A percentile compares a stretch with the other conserved stretches of the same genome.
Conservation (phyloP, 2,113 vertebrate species). For the Colossoma macropomum region DNA sequence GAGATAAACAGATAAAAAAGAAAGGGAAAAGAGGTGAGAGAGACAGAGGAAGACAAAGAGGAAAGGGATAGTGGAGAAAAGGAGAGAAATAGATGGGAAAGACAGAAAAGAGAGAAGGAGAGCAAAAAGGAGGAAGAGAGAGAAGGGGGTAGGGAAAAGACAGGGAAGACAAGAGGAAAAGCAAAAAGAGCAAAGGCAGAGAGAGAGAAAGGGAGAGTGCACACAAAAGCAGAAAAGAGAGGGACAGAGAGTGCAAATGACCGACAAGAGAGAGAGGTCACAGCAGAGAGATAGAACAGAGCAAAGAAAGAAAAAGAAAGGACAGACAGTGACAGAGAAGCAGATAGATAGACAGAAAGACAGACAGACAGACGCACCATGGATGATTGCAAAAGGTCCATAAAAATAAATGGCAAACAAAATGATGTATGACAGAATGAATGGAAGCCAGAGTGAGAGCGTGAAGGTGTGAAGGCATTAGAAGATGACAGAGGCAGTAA, state of each 20-base stretch:
- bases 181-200: neutral
- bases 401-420: neutral
- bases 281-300: neutral
- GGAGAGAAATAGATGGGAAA: neutral
- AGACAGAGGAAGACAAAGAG: conserved; percentile 12
- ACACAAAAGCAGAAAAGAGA: conserved; percentile 1
- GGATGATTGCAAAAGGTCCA: neutral
- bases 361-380: neutral
- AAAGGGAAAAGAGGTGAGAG: neutral
- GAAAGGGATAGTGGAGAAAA: neutral
- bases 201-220: conserved; percentile 7
- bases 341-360: neutral
- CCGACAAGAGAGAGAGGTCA: neutral
- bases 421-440: neutral
- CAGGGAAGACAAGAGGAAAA: neutral
- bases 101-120: neutral
- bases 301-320: neutral
- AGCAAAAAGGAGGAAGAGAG: neutral
- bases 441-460: conserved; percentile 9
- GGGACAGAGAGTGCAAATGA: neutral
- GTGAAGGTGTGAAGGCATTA: neutral
- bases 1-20: neutral
- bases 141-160: neutral
- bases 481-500: neutral
- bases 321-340: neutral